phyloP scores from a whole-genome alignment of 2,113 vertebrate genomes.

The Sturnira hondurensis region DNA sequence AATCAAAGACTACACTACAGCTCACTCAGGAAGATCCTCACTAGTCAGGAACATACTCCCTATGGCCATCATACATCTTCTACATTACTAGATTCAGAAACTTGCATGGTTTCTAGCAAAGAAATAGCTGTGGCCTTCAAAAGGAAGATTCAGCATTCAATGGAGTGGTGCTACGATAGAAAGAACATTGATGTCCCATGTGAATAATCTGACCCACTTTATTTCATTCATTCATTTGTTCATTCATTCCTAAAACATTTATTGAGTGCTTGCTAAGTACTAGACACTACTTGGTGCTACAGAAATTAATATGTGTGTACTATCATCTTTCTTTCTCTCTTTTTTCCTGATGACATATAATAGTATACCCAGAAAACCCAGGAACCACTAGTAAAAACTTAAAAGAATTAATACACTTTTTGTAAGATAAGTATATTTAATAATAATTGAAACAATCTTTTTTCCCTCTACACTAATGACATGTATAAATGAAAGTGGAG shows the following conservation, averaged over 20 bases:
- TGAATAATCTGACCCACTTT: background rate
- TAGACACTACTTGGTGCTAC: background rate
- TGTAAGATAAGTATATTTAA: background rate
- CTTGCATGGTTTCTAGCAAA: background rate
- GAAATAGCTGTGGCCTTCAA: background rate
- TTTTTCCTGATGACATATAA: background rate
- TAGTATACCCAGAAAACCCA: background rate
- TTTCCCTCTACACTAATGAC: background rate
- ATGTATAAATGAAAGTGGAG: background rate
- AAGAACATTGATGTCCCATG: background rate
- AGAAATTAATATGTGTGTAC: background rate
- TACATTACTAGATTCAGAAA: background rate
- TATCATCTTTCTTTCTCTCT: too few relatives aligned
- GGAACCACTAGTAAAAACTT: background rate
- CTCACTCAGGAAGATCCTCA: background rate
- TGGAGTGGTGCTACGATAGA: background rate
- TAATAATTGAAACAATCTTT: background rate
- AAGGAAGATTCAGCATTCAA: background rate
- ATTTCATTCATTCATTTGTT: constrained; percentile 2
- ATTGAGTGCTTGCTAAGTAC: background rate
- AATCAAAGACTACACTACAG: background rate
- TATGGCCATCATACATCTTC: background rate
- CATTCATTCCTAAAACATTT: background rate
- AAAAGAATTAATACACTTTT: constrained; percentile 22
- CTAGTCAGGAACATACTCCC: background rate